A percentile compares a stretch with the other conserved stretches of the same genome.
These are phyloP conservation scores for Apis laboriosa DNA, from an alignment of 1,140 invertebrate species.

Conservation along the genomic window DNA sequence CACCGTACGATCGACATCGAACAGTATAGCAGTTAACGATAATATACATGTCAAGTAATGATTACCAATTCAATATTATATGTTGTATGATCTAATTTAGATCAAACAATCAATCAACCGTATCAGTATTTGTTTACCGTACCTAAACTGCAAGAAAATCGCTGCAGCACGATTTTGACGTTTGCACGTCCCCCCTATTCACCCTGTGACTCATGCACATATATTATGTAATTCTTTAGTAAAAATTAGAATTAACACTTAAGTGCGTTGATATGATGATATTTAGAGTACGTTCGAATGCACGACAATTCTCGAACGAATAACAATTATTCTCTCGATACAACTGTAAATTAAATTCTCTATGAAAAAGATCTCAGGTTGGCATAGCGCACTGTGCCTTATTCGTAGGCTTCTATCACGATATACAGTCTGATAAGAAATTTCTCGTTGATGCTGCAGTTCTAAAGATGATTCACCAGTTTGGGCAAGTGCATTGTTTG, in stretches of 20 bases:
- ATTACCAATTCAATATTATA: slow-evolving; percentile 10
- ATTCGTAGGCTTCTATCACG: slow-evolving; percentile 26
- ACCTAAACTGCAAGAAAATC: slow-evolving; percentile 32
- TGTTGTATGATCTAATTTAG: background rate
- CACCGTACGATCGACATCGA: slow-evolving; percentile 45
- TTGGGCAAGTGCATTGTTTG: slow-evolving; percentile 50
- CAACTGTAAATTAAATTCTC: slow-evolving; percentile 17
- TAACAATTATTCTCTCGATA: slow-evolving; percentile 11
- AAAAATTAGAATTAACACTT: slow-evolving; percentile 39
- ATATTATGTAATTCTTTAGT: slow-evolving; percentile 70
- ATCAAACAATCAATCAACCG: background rate
- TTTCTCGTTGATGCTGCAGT: slow-evolving; percentile 29
- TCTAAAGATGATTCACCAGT: slow-evolving; percentile 34
- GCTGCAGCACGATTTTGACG: slow-evolving; percentile 64
- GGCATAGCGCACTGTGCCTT: slow-evolving; percentile 32
- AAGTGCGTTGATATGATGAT: slow-evolving; percentile 8
- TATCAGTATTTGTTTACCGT: slow-evolving; percentile 34
- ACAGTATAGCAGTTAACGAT: slow-evolving; percentile 22
- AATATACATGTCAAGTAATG: background rate
- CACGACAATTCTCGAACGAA: slow-evolving; percentile 14
- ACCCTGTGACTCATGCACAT: slow-evolving; percentile 69
- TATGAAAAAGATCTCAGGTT: background rate
- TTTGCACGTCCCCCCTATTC: slow-evolving; percentile 60
- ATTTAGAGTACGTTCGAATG: background rate
- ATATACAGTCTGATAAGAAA: slow-evolving; percentile 47